Conservation (phyloP, 2,888 invertebrate genomes). For the Orthonychiurus folsomi region DNA sequence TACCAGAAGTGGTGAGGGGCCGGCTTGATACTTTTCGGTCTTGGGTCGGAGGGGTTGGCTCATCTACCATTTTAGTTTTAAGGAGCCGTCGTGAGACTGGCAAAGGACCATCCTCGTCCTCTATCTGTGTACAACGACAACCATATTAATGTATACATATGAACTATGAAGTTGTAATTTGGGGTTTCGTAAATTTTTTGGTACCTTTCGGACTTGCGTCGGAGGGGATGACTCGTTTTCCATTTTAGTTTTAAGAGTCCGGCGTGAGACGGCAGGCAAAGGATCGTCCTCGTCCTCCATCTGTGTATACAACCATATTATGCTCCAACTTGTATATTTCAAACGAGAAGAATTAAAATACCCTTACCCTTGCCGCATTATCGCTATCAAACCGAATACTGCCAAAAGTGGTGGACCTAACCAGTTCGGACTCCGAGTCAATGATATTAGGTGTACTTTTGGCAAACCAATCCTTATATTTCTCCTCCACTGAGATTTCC, state of each 20-base stretch:
- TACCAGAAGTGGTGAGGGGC: conserved; percentile 21
- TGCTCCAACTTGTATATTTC: no score
- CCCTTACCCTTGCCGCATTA: conserved; percentile 12
- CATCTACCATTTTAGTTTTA: no score
- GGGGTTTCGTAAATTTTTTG: conserved; percentile 23
- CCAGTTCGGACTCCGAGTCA: not conserved
- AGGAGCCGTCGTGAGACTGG: no score
- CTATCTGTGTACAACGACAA: no score
- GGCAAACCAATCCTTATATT: not conserved
- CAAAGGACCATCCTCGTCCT: no score
- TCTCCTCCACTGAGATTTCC: not conserved
- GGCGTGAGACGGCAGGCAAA: no score
- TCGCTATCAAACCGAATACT: conserved; percentile 21
- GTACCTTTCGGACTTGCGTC: conserved; percentile 15
- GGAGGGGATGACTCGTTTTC: not conserved
- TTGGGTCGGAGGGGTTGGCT: no score
- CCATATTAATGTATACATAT: no score
- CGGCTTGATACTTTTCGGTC: no score
- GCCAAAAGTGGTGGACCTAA: conserved; percentile 17
- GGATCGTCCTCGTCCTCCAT: not conserved
- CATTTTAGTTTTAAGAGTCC: not conserved
- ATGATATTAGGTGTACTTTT: not conserved
- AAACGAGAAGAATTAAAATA: not conserved
- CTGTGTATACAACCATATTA: not conserved
- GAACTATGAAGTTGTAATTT: conserved; percentile 22